Base-by-base conservation (phyloP, 2,113 vertebrate species). In the Ivindomyrus marchei region DNA sequence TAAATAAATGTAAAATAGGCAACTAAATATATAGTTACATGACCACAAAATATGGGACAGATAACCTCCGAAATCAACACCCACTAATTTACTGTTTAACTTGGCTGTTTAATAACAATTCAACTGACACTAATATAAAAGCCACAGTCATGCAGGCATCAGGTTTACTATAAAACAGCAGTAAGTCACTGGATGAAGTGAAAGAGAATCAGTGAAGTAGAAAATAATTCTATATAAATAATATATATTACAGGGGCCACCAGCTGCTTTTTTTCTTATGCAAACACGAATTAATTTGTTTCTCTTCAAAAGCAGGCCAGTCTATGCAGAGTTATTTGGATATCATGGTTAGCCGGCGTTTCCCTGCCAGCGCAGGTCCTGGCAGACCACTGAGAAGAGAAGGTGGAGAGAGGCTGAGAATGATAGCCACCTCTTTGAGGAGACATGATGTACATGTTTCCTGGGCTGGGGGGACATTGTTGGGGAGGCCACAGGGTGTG, bases 401-500 rank as follows among this genome's bases (percentile, higher is more conserved):
- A 77, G 13, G 31, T 77, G 31, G 31, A 39, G 13, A 74, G 27
- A 5, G n/a, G 31, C 10, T 36, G 31, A 77, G 31, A 77, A 77
- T 77, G 70, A 39, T 77, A 39, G 70, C 36, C 11, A 19, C 19
- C 31, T 39, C 31, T 77, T 77, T 77, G 70, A 77, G 70, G 70
- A 4, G 74, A 42, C 27, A 77, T 42, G 74, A 77, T 42, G 74
- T 77, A 77, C 74, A 77, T 42, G 36, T 19, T 77, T 42, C 62
- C 74, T 77, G 74, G 74, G 36, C 74, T 42, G 17, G 74, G 36
- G 74, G 94, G 94, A 96, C 95, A 96, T 96, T 97, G 96, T 96
- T 93, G 97, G 95, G 94, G 96, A 94, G 94, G 95, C 95, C 94
- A 94, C 93, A 92, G 95, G 94, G 96, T 96, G 96, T 97, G 96